Conservation (phyloP, 2,888 invertebrate genomes). For the Pandemis heparana region DNA sequence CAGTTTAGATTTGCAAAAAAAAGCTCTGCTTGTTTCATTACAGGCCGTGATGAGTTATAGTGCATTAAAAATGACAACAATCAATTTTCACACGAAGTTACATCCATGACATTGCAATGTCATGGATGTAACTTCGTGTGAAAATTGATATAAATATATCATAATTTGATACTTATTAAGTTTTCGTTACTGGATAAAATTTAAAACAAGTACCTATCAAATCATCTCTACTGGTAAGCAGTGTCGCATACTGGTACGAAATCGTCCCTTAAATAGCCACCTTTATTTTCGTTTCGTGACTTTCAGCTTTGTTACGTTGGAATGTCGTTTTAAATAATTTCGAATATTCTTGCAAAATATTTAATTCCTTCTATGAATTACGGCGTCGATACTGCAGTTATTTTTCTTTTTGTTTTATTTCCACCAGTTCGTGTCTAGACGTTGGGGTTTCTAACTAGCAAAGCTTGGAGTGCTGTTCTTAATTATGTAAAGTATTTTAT, state of each 20-base stretch:
- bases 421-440: slow-evolving; percentile 38
- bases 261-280: slow-evolving; percentile 49
- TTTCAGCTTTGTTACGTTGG: slow-evolving; percentile 71
- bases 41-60: too few relatives aligned
- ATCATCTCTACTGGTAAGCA: not conserved
- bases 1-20: too few relatives aligned
- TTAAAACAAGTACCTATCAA: too few relatives aligned
- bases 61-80: too few relatives aligned
- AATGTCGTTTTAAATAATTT: slow-evolving; percentile 78
- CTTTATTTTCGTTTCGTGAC: slow-evolving; percentile 73
- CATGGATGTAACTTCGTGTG: too few relatives aligned
- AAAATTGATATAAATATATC: too few relatives aligned
- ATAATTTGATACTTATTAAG: too few relatives aligned
- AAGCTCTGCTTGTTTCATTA: too few relatives aligned
- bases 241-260: not conserved
- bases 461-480: slow-evolving; percentile 11
- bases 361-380: slow-evolving; percentile 65
- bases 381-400: slow-evolving; percentile 53
- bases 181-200: too few relatives aligned
- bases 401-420: slow-evolving; percentile 51
- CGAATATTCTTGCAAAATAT: slow-evolving; percentile 76
- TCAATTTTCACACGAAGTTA: too few relatives aligned
- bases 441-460: slow-evolving; percentile 5
- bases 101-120: too few relatives aligned
- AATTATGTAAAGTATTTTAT: slow-evolving; percentile 4